These are phyloP conservation scores for Octopus sinensis DNA, from an alignment of 1,140 invertebrate genomes.

Conservation along the genomic window DNA sequence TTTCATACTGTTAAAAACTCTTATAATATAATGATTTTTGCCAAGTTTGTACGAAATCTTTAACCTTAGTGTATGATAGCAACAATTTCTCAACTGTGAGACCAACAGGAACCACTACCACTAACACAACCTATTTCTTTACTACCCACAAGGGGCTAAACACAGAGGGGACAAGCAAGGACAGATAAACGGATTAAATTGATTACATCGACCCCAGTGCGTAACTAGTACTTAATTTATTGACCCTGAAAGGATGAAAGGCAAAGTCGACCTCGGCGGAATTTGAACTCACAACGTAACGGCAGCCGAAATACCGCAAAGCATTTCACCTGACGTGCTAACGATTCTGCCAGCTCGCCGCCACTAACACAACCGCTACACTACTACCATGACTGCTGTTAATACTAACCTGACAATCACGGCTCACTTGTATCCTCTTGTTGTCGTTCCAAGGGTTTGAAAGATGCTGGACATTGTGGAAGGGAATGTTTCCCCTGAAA, in stretches of 20 bases:
- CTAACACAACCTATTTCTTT: neutral
- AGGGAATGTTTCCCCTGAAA: slow-evolving; percentile 58
- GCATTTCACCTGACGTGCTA: neutral
- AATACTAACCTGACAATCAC: slow-evolving; percentile 61
- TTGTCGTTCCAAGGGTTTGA: slow-evolving; percentile 62
- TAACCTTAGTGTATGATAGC: too few species aligned
- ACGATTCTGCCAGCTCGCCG: neutral
- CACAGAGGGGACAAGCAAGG: too few species aligned
- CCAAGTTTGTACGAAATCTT: too few species aligned
- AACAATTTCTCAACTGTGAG: too few species aligned
- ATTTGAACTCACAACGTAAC: neutral
- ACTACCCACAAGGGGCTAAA: too few species aligned
- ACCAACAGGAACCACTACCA: too few species aligned
- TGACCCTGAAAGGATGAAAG: too few species aligned
- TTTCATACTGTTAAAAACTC: too few species aligned
- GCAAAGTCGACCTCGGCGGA: neutral
- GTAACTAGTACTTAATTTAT: too few species aligned
- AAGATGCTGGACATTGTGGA: slow-evolving; percentile 59
- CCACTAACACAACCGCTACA: neutral
- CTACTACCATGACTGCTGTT: neutral
- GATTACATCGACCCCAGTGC: too few species aligned
- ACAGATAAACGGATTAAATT: too few species aligned
- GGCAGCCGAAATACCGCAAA: neutral
- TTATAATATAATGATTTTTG: too few species aligned
- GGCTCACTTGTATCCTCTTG: slow-evolving; percentile 58